A percentile compares a stretch with the other conserved stretches of the same genome.
phyloP scores from a whole-genome alignment of 2,797 vertebrate species.

The Pseudomugil tenellus region DNA sequence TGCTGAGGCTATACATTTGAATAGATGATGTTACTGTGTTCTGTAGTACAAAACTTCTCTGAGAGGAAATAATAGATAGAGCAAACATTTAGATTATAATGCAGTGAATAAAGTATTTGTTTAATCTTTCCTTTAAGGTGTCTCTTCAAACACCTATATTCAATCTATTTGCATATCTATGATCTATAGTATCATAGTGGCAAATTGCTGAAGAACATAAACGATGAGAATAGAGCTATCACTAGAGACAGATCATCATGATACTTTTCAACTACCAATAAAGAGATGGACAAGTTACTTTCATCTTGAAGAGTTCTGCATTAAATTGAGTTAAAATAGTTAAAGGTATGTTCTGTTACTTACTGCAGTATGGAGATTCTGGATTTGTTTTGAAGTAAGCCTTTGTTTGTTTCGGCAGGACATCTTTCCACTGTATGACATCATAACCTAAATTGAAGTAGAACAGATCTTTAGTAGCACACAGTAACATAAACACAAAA shows the following conservation, averaged over 20 bases:
- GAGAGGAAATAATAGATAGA: too few relatives aligned
- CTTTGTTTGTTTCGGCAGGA: conserved; percentile 59
- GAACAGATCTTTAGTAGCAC: conserved; percentile 11
- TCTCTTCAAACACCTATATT: too few relatives aligned
- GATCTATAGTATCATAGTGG: too few relatives aligned
- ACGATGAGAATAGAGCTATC: neutral
- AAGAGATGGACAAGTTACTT: neutral
- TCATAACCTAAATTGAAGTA: conserved; percentile 73
- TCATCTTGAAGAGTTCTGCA: neutral
- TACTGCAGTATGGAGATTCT: conserved; percentile 77
- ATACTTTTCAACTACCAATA: neutral
- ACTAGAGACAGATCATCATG: conserved; percentile 2
- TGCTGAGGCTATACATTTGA: too few relatives aligned
- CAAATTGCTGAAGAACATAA: neutral
- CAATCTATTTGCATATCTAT: too few relatives aligned
- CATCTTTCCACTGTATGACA: conserved; percentile 66
- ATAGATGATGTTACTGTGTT: too few relatives aligned
- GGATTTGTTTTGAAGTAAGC: conserved; percentile 79
- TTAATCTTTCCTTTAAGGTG: too few relatives aligned
- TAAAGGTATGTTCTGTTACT: conserved; percentile 51
- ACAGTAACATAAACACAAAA: neutral
- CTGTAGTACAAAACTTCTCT: too few relatives aligned
- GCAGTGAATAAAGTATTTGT: too few relatives aligned
- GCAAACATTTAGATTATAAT: too few relatives aligned
- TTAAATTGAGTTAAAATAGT: neutral